Percentiles rank a stretch among this genome's conserved stretches.
These are phyloP conservation scores for Zoanthus gigantus DNA, from an alignment of 92 coral and sea anemone genomes.

Conservation along the genomic window DNA sequence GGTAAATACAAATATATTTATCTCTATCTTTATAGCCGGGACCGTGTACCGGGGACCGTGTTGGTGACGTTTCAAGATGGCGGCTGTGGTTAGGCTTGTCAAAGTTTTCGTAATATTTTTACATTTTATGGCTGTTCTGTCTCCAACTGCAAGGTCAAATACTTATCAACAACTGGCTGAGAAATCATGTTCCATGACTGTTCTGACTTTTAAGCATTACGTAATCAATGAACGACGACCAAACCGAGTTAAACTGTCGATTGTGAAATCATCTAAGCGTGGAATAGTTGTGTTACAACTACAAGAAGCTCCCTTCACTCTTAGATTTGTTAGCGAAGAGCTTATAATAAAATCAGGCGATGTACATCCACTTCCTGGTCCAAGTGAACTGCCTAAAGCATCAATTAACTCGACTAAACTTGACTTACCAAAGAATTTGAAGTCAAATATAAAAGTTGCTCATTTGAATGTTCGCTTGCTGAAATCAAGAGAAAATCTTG, in stretches of 20 bases:
- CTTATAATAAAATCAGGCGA: slow-evolving; percentile 25
- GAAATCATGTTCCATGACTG: slow-evolving; percentile 11
- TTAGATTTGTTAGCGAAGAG: slow-evolving; percentile 29
- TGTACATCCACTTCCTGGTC: slow-evolving; percentile 25
- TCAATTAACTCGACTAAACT: slow-evolving; percentile 47
- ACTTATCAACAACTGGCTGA: slow-evolving; percentile 30
- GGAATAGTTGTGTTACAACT: slow-evolving; percentile 39
- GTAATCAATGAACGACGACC: slow-evolving; percentile 26
- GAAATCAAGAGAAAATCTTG: neutral
- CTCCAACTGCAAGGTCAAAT: slow-evolving; percentile 26
- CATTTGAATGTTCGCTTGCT: neutral
- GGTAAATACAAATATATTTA: no score
- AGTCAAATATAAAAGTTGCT: slow-evolving; percentile 49
- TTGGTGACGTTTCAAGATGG: no score
- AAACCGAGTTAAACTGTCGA: slow-evolving; percentile 30
- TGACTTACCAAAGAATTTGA: slow-evolving; percentile 49
- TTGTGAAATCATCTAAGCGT: slow-evolving; percentile 26
- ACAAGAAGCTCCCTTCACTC: slow-evolving; percentile 18
- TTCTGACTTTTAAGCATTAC: slow-evolving; percentile 18
- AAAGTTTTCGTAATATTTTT: slow-evolving; percentile 8
- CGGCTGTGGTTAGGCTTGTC: slow-evolving; percentile 18
- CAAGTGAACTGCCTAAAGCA: slow-evolving; percentile 12
- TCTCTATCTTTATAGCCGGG: no score
- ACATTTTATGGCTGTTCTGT: slow-evolving; percentile 2
- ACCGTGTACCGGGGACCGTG: no score